These are phyloP conservation scores for Fratercula arctica DNA, from an alignment of 2,797 vertebrate species.

Conservation along the genomic window DNA sequence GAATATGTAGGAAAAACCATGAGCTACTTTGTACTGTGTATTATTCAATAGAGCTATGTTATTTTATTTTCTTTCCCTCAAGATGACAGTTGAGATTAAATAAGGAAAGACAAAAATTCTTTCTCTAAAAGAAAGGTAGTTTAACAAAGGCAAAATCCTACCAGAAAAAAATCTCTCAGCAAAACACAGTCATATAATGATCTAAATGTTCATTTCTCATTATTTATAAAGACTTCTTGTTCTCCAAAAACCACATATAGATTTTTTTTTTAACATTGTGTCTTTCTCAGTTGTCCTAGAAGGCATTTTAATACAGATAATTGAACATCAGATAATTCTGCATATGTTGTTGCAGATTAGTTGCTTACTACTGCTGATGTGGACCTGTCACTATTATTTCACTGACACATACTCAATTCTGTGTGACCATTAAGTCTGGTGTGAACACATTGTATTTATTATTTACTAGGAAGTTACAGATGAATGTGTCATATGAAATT, in stretches of 20 bases:
- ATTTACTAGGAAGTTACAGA: not conserved
- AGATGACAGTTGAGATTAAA: not conserved
- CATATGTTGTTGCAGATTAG: conserved; percentile 66
- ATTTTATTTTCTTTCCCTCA: not conserved
- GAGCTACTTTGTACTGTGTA: not conserved
- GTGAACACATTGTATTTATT: not conserved
- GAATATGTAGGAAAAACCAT: not conserved
- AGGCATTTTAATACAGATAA: conserved; percentile 73
- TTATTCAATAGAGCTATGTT: not conserved
- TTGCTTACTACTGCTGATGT: conserved; percentile 39
- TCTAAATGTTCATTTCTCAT: not conserved
- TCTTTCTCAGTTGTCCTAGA: conserved; percentile 60
- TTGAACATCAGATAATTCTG: conserved; percentile 71
- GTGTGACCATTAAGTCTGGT: not conserved
- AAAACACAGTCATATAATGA: not conserved
- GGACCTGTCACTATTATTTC: conserved; percentile 22
- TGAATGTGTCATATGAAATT: not conserved
- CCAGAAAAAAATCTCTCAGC: not conserved
- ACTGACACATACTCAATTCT: not conserved
- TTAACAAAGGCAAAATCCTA: not conserved
- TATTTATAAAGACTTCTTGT: conserved; percentile 29
- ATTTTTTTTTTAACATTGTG: conserved; percentile 46
- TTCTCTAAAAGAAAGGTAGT: not conserved
- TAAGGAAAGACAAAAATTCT: not conserved
- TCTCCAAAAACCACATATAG: conserved; percentile 58